phyloP scores from a whole-genome alignment of 2,113 vertebrate genomes.

The Hiodon tergisus region DNA sequence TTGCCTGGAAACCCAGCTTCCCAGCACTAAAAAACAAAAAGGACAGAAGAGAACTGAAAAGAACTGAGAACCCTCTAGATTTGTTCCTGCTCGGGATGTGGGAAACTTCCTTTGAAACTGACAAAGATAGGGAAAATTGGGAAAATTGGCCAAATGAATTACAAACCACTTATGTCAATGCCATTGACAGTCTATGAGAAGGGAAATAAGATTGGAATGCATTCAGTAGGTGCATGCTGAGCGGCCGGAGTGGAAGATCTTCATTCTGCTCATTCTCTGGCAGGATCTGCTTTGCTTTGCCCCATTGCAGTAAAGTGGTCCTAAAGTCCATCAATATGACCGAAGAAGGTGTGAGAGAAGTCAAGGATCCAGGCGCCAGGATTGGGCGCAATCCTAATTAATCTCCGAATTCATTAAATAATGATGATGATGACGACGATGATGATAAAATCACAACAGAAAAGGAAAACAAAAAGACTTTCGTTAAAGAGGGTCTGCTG shows the following conservation, averaged over 20 bases:
- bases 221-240: constrained; percentile 72
- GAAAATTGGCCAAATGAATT: not conserved
- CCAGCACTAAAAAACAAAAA: not conserved
- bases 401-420: constrained; percentile 36
- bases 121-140: constrained; percentile 31
- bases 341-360: constrained; percentile 75
- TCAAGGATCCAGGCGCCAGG: constrained; percentile 58
- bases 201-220: constrained; percentile 30
- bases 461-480: constrained; percentile 29
- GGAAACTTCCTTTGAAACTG: constrained; percentile 36
- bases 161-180: constrained; percentile 30
- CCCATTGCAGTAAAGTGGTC: constrained; percentile 93
- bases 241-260: constrained; percentile 67
- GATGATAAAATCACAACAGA: constrained; percentile 20
- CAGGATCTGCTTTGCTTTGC: constrained; percentile 88
- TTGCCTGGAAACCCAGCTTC: not conserved
- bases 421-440: not conserved
- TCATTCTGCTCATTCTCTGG: constrained; percentile 85
- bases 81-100: constrained; percentile 55
- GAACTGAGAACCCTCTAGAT: constrained; percentile 26
- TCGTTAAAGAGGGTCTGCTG: constrained; percentile 62
- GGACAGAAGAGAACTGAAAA: not conserved
- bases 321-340: constrained; percentile 91
- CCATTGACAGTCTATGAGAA: constrained; percentile 37
- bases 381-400: constrained; percentile 41